Evolutionary conservation across 2,113 vertebrate genomes (phyloP).

Genomic region (Epinephelus cyanopodus): DNA sequence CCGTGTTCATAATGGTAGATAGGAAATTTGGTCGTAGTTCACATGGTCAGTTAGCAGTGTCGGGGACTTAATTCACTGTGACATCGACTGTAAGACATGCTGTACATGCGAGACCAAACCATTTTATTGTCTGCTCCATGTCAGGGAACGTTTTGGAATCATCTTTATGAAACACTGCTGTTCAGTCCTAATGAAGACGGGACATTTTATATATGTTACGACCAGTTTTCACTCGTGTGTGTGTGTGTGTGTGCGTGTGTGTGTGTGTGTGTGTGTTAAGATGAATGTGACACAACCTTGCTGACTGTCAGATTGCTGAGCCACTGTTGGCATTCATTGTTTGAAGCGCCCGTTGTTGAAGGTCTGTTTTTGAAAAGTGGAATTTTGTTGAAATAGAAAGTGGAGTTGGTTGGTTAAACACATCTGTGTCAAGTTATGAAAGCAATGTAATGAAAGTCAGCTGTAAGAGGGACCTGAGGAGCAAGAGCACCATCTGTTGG

Average conservation of each 20-base stretch:
- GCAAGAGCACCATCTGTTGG: slow-evolving; percentile 31
- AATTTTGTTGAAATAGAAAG: neutral
- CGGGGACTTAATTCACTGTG: slow-evolving; percentile 16
- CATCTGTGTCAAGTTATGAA: neutral
- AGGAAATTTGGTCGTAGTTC: neutral
- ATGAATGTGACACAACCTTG: slow-evolving; percentile 9
- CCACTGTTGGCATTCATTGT: neutral
- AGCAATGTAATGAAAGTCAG: slow-evolving; percentile 11
- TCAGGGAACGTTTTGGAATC: slow-evolving; percentile 31
- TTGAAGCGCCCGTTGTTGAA: slow-evolving; percentile 3
- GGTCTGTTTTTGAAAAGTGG: slow-evolving; percentile 8
- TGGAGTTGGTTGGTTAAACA: neutral
- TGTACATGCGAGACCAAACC: slow-evolving; percentile 55
- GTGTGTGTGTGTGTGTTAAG: neutral
- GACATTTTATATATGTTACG: neutral
- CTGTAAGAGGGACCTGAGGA: slow-evolving; percentile 12
- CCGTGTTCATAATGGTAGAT: slow-evolving; percentile 48
- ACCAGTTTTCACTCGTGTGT: slow-evolving; percentile 12
- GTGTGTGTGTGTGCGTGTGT: too few species aligned
- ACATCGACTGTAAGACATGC: slow-evolving; percentile 10
- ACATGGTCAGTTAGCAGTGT: slow-evolving; percentile 1
- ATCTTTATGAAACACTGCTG: slow-evolving; percentile 26
- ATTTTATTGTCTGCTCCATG: slow-evolving; percentile 10
- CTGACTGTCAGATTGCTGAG: neutral
- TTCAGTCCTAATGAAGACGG: neutral